Conservation (phyloP, 2,888 invertebrate species). For the Capitulum mitella region DNA sequence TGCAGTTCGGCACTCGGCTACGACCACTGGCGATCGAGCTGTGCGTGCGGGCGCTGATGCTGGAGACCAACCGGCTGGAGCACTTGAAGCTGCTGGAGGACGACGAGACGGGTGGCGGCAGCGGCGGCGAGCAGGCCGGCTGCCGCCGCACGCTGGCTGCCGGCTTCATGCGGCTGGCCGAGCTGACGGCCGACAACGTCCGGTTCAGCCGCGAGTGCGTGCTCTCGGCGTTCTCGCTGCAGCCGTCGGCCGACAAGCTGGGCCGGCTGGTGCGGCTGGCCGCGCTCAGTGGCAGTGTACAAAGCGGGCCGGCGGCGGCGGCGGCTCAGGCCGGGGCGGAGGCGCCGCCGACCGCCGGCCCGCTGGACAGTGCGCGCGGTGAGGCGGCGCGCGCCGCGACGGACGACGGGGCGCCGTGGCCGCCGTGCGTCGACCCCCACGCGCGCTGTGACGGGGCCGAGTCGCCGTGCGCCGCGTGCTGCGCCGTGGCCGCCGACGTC, state of each 20-base stretch:
- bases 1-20: constrained; percentile 42
- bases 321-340: neutral
- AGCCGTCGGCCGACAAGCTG: constrained; percentile 57
- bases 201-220: constrained; percentile 62
- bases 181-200: constrained; percentile 53
- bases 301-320: constrained; percentile 20
- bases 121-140: constrained; percentile 28
- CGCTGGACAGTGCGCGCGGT: neutral
- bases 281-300: neutral
- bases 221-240: constrained; percentile 65
- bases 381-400: neutral
- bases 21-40: constrained; percentile 62
- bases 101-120: constrained; percentile 20
- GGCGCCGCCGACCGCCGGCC: neutral
- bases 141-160: constrained; percentile 50
- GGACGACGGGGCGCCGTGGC: neutral
- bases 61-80: constrained; percentile 68
- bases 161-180: constrained; percentile 59
- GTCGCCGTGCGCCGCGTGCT: neutral
- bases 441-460: neutral
- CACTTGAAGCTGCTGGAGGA: constrained; percentile 54
- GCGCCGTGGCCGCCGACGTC: neutral
- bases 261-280: constrained; percentile 52
- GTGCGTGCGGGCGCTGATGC: constrained; percentile 64
- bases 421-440: neutral